A percentile compares a stretch with the other conserved stretches of the same genome.
These are phyloP conservation scores for Lepus americanus DNA, from an alignment of 2,113 vertebrate species.

Conservation along the genomic window DNA sequence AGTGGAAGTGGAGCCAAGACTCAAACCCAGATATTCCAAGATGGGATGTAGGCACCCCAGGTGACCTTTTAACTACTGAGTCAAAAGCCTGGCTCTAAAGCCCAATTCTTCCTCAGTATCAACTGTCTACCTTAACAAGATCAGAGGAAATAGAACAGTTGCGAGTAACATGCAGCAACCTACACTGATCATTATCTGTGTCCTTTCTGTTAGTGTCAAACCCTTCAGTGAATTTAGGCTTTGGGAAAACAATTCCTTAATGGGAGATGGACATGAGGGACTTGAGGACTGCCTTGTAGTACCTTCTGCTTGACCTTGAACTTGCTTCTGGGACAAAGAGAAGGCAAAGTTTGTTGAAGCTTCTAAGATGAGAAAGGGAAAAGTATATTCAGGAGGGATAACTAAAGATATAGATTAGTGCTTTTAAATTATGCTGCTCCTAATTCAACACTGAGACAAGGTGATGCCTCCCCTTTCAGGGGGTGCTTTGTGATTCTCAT, in stretches of 20 bases:
- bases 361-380: constrained; percentile 42
- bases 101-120: neutral
- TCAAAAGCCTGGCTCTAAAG: no score
- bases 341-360: neutral
- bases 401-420: neutral
- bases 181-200: neutral
- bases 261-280: neutral
- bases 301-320: neutral
- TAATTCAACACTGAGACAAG: neutral
- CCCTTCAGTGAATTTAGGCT: constrained; percentile 14
- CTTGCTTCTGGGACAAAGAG: neutral
- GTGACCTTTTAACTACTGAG: no score
- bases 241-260: neutral
- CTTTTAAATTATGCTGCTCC: constrained; percentile 24
- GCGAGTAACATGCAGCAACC: neutral
- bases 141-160: neutral
- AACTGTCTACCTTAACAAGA: neutral
- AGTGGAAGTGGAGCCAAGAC: no score
- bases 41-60: no score
- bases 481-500: neutral
- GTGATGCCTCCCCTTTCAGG: neutral
- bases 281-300: neutral
- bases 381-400: neutral
- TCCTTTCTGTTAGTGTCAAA: neutral
- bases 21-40: no score